Percentiles rank a stretch among this genome's conserved stretches.
Conservation (phyloP, 2,113 vertebrate genomes). For the Crypturellus undulatus region DNA sequence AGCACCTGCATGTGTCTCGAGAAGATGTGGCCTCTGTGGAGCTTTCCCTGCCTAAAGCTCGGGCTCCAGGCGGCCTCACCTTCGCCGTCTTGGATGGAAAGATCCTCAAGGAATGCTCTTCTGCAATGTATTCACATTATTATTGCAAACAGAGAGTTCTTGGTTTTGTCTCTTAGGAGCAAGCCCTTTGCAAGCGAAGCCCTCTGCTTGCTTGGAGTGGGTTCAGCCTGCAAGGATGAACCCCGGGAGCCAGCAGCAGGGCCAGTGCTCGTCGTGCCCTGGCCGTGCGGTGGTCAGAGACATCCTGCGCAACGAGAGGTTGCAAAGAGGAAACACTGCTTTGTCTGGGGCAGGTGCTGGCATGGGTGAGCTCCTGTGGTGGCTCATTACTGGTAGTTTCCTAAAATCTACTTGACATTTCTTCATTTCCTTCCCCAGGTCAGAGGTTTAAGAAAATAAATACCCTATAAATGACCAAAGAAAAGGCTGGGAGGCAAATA, state of each 20-base stretch:
- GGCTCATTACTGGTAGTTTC: background rate
- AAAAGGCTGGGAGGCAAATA: background rate
- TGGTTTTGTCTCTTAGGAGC: fast-evolving
- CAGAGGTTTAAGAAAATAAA: conserved; percentile 13
- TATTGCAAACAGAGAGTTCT: background rate
- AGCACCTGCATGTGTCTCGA: too few relatives aligned
- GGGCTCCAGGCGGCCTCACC: background rate
- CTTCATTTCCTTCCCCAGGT: background rate
- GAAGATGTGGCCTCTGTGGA: background rate
- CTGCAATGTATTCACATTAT: fast-evolving
- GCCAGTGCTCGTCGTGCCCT: fast-evolving
- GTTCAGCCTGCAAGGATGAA: too few relatives aligned
- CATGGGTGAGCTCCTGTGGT: fast-evolving
- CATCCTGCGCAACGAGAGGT: fast-evolving
- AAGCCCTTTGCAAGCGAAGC: fast-evolving
- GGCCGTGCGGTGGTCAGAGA: background rate
- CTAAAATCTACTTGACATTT: background rate
- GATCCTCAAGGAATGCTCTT: background rate
- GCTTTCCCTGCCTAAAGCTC: background rate
- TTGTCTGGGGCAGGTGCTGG: background rate
- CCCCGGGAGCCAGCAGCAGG: fast-evolving
- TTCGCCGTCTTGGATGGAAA: background rate
- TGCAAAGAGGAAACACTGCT: background rate
- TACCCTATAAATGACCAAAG: background rate
- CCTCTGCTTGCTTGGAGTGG: background rate